These are phyloP conservation scores for Metopia argyrocephala DNA, from an alignment of 2,888 invertebrate genomes.

Conservation along the genomic window DNA sequence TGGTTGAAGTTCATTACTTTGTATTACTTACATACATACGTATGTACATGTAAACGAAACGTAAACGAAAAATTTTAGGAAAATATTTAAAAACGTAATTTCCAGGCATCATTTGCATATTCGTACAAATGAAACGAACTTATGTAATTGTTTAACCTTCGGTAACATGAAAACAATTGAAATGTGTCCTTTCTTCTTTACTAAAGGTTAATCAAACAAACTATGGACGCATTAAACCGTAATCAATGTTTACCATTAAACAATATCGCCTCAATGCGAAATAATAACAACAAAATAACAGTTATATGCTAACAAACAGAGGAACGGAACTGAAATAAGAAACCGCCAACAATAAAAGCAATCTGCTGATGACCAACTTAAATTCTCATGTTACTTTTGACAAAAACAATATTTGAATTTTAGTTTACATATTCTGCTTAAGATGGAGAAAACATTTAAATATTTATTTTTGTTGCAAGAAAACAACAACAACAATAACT, in stretches of 20 bases:
- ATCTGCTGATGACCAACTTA: constrained; percentile 41
- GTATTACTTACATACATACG: too few relatives aligned
- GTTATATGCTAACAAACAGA: background rate
- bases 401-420: constrained; percentile 32
- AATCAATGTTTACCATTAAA: constrained; percentile 46
- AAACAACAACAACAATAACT: constrained; percentile 17
- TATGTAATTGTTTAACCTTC: constrained; percentile 29
- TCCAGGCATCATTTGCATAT: constrained; percentile 29
- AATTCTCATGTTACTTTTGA: constrained; percentile 46
- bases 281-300: constrained; percentile 30
- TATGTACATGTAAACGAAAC: too few relatives aligned
- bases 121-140: background rate
- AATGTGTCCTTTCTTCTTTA: constrained; percentile 38
- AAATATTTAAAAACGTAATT: background rate
- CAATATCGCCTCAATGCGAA: constrained; percentile 29
- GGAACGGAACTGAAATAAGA: background rate
- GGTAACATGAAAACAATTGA: constrained; percentile 24
- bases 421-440: background rate
- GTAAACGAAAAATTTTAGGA: background rate
- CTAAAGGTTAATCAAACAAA: constrained; percentile 59
- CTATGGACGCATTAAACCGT: constrained; percentile 39
- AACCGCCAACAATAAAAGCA: constrained; percentile 41
- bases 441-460: constrained; percentile 41
- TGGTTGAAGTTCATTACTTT: too few relatives aligned
- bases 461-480: constrained; percentile 46